phyloP scores from a whole-genome alignment of 2,113 vertebrate species.

The Lampris incognitus region DNA sequence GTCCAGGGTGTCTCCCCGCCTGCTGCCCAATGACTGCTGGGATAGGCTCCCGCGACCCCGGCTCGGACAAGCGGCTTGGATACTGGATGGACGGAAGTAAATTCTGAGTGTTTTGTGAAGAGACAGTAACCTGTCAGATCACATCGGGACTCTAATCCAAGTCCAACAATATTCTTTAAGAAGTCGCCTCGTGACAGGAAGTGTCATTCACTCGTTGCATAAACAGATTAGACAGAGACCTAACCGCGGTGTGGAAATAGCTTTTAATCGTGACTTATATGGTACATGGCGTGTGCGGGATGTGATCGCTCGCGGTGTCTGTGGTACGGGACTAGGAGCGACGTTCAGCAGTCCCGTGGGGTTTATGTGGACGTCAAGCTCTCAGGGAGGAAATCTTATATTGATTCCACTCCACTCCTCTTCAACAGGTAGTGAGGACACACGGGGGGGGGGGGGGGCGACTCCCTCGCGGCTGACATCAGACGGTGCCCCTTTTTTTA shows the following conservation, averaged over 20 bases:
- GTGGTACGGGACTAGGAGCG: neutral
- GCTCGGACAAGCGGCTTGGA: no score
- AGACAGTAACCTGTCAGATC: no score
- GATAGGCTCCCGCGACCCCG: no score
- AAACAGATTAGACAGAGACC: constrained; percentile 20
- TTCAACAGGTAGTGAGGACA: constrained; percentile 40
- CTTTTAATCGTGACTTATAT: neutral
- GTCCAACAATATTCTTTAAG: no score
- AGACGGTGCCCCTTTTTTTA: constrained; percentile 35
- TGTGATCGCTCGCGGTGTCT: neutral
- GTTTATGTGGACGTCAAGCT: neutral
- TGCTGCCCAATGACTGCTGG: no score
- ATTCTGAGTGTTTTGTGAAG: no score
- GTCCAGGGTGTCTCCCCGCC: no score
- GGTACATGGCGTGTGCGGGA: neutral
- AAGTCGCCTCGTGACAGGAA: no score
- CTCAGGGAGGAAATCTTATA: constrained; percentile 33
- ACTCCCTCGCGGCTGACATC: constrained; percentile 48
- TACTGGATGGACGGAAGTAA: no score
- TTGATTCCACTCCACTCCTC: constrained; percentile 28
- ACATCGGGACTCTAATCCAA: no score
- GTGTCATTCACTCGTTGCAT: neutral
- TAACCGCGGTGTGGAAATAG: neutral
- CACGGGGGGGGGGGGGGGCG: constrained; percentile 13
- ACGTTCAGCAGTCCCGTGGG: neutral